phyloP scores from a whole-genome alignment of 2,888 invertebrate genomes.

The Aphelenchoides bicaudatus region DNA sequence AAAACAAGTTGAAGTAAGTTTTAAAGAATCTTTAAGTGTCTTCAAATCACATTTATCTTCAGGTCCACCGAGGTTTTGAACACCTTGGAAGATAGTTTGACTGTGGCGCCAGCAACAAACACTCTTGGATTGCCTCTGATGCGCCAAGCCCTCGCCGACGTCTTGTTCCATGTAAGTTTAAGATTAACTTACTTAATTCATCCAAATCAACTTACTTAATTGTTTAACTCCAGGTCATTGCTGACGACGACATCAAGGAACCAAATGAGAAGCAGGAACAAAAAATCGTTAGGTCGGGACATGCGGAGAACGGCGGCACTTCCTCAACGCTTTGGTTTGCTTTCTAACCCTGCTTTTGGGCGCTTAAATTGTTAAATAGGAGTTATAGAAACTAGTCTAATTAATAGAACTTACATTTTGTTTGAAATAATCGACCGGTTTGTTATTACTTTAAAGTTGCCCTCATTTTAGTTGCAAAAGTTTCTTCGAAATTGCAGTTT shows the following conservation, averaged over 20 bases:
- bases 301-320: constrained; percentile 12
- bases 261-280: constrained; percentile 36
- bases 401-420: too few relatives aligned
- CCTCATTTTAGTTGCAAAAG: too few relatives aligned
- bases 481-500: too few relatives aligned
- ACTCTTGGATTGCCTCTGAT: constrained; percentile 59
- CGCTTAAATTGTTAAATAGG: too few relatives aligned
- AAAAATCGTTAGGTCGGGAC: constrained; percentile 18
- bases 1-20: constrained; percentile 34
- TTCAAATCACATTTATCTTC: background rate
- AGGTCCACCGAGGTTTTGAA: constrained; percentile 32
- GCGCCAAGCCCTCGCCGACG: constrained; percentile 56
- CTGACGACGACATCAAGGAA: constrained; percentile 52
- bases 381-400: too few relatives aligned
- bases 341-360: constrained; percentile 2
- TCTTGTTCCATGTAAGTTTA: constrained; percentile 59
- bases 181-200: too few relatives aligned
- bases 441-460: too few relatives aligned
- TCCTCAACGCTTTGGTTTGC: constrained; percentile 16
- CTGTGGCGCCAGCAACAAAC: constrained; percentile 54
- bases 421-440: too few relatives aligned
- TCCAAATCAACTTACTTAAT: too few relatives aligned
- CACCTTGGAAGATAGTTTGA: constrained; percentile 28
- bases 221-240: too few relatives aligned
- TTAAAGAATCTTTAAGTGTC: background rate